Evolutionary conservation across 2,113 vertebrate species (phyloP).

Genomic region (Oriolus oriolus): DNA sequence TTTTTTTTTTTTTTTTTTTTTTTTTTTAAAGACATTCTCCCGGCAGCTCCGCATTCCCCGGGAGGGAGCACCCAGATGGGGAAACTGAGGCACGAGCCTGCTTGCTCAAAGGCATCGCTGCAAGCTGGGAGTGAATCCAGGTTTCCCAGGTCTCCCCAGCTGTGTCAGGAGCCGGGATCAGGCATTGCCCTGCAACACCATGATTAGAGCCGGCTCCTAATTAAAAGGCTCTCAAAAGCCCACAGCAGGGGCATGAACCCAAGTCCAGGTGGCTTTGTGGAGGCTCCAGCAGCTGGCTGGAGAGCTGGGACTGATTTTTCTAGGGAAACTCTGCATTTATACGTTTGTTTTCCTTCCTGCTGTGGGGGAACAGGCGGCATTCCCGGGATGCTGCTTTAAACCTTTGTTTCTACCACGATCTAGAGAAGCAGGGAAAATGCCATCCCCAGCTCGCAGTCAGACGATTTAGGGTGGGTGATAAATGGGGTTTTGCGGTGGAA

Average conservation of each 20-base stretch:
- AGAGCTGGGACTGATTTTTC: not conserved
- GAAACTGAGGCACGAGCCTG: not conserved
- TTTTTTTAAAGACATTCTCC: not conserved
- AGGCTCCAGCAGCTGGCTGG: not conserved
- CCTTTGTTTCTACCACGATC: not conserved
- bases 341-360: not conserved
- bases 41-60: rapidly evolving
- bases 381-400: not conserved
- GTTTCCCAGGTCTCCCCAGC: not conserved
- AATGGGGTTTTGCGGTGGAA: not conserved
- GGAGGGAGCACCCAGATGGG: not conserved
- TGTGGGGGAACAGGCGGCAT: rapidly evolving
- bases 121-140: not conserved
- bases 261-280: not conserved
- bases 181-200: not conserved
- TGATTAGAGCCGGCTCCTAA: not conserved
- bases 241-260: not conserved
- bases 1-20: no score
- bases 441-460: not conserved
- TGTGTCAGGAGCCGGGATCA: not conserved
- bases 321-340: not conserved
- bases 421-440: not conserved
- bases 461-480: not conserved
- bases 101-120: not conserved
- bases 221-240: not conserved